A percentile compares a stretch with the other conserved stretches of the same genome.
phyloP scores from a whole-genome alignment of 1,140 invertebrate species.

The Latrodectus geometricus region DNA sequence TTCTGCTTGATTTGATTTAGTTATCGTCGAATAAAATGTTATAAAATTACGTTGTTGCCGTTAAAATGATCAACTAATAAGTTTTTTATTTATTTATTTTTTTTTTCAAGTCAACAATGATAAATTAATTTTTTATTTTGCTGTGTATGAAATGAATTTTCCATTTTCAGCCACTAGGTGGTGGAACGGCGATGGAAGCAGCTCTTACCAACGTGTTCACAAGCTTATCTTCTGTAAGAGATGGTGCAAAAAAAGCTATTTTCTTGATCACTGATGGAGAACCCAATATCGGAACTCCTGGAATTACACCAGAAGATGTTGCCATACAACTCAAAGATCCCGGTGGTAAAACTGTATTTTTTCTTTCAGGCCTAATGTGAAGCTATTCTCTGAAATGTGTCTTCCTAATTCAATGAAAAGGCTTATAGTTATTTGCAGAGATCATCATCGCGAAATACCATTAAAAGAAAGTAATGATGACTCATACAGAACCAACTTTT shows the following conservation, averaged over 20 bases:
- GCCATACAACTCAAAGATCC: conserved; percentile 9
- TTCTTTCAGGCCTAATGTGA: neutral
- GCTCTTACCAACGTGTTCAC: conserved; percentile 29
- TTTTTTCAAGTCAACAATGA: too few relatives aligned
- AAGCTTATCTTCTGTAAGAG: neutral
- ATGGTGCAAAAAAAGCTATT: conserved; percentile 37
- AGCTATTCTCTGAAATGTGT: neutral
- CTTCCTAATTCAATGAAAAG: neutral
- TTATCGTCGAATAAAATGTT: too few relatives aligned
- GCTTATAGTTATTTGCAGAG: neutral
- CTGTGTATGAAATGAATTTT: too few relatives aligned
- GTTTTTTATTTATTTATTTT: too few relatives aligned
- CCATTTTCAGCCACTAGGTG: neutral
- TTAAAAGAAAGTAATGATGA: too few relatives aligned
- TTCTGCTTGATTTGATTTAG: too few relatives aligned
- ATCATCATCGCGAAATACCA: neutral
- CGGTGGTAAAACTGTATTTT: neutral
- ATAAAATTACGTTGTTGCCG: too few relatives aligned
- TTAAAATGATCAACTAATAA: too few relatives aligned
- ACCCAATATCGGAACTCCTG: conserved; percentile 25
- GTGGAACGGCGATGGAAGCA: conserved; percentile 35
- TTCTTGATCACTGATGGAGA: conserved; percentile 52
- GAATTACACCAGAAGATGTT: conserved; percentile 2
- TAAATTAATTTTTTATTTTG: too few relatives aligned
- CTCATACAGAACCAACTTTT: too few relatives aligned